Percentiles rank a stretch among this genome's conserved stretches.
These are phyloP conservation scores for Cichlasoma orientale DNA, from an alignment of 2,797 vertebrate genomes.

Conservation along the genomic window DNA sequence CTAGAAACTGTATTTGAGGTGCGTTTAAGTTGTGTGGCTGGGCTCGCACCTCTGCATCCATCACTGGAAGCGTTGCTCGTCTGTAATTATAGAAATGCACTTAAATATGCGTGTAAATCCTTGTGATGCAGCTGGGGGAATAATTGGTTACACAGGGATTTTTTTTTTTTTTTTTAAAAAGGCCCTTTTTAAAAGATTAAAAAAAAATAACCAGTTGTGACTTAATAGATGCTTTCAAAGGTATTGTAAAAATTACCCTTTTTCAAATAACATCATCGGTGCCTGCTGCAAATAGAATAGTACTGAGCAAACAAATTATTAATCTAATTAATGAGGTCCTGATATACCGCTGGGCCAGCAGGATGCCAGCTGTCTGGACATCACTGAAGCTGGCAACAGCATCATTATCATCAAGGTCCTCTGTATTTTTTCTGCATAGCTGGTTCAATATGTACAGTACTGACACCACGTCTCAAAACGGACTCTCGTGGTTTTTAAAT, in stretches of 20 bases:
- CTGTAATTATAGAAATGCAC: conserved; percentile 33
- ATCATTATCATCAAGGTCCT: conserved; percentile 64
- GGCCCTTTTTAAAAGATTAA: conserved; percentile 3
- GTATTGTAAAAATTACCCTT: not conserved
- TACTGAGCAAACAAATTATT: conserved; percentile 42
- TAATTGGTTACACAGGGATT: conserved; percentile 1
- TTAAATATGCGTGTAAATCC: not conserved
- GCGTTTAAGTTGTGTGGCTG: conserved; percentile 11
- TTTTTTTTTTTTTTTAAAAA: not conserved
- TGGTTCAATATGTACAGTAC: conserved; percentile 41
- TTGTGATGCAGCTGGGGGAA: conserved; percentile 9
- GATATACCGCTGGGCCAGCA: conserved; percentile 58
- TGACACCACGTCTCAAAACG: conserved; percentile 39
- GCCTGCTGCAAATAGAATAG: conserved; percentile 23
- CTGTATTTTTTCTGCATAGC: conserved; percentile 47
- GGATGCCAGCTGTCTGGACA: conserved; percentile 64
- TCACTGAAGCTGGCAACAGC: conserved; percentile 50
- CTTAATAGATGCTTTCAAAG: not conserved
- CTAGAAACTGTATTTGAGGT: not conserved
- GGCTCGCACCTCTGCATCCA: not conserved
- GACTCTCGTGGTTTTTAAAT: conserved; percentile 54
- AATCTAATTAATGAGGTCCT: conserved; percentile 63
- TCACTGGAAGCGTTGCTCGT: conserved; percentile 12
- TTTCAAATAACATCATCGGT: conserved; percentile 11
- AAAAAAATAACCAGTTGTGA: not conserved